Conservation (phyloP, 2,888 invertebrate species). For the Agapetus fuscipes region DNA sequence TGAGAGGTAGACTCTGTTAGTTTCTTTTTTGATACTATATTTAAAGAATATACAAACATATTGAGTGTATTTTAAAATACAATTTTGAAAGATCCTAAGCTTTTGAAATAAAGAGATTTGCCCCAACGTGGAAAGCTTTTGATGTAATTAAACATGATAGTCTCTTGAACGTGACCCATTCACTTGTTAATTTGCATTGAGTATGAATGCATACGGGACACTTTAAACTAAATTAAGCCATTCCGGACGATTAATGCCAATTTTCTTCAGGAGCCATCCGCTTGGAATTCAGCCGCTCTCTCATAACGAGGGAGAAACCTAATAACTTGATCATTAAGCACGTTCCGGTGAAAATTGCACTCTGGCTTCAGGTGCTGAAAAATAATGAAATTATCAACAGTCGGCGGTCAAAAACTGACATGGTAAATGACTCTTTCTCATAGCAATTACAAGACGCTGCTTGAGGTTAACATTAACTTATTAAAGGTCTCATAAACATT, state of each 20-base stretch:
- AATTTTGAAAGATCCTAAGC: too few relatives aligned
- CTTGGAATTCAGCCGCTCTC: background rate
- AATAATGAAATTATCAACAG: slow-evolving; percentile 15
- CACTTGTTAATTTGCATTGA: slow-evolving; percentile 9
- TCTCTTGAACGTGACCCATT: background rate
- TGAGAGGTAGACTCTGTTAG: too few relatives aligned
- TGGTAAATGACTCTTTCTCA: background rate
- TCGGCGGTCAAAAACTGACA: background rate
- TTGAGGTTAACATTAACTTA: too few relatives aligned
- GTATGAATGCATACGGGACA: slow-evolving; percentile 4
- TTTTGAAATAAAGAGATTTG: too few relatives aligned
- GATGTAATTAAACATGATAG: too few relatives aligned
- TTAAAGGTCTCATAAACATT: too few relatives aligned
- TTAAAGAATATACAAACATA: too few relatives aligned
- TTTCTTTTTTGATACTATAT: too few relatives aligned
- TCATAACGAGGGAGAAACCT: slow-evolving; percentile 13
- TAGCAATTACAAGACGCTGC: too few relatives aligned
- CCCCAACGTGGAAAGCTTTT: too few relatives aligned
- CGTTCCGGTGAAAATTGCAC: slow-evolving; percentile 15
- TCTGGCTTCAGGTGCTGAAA: slow-evolving; percentile 13
- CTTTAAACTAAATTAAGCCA: slow-evolving; percentile 4
- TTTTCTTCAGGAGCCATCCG: slow-evolving; percentile 6
- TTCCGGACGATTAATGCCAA: slow-evolving; percentile 10
- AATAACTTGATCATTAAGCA: slow-evolving; percentile 20
- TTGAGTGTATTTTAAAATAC: too few relatives aligned